Conservation (phyloP, 2,797 vertebrate genomes). For the Cuniculus paca region DNA sequence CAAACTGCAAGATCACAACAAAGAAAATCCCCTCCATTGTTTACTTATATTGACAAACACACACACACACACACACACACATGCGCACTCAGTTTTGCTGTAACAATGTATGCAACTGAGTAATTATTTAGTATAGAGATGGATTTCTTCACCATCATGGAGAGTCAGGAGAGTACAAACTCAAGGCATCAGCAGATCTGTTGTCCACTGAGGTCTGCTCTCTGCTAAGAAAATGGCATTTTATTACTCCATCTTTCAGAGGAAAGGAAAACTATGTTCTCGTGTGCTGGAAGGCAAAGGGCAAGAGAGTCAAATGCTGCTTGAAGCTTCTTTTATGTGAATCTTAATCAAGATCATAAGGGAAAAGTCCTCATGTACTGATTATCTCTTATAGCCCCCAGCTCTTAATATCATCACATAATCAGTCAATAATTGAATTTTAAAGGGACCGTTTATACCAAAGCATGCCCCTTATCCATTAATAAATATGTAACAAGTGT, state of each 20-base stretch:
- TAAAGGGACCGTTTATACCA: not conserved
- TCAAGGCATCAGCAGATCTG: not conserved
- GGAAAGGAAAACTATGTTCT: not conserved
- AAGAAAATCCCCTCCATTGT: not conserved
- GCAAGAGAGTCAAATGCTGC: not conserved
- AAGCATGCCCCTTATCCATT: accelerated
- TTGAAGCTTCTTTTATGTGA: not conserved
- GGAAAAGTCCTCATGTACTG: not conserved
- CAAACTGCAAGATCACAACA: not conserved
- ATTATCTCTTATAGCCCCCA: not conserved
- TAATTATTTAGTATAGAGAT: not conserved
- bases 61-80: not conserved
- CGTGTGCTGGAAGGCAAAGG: not conserved
- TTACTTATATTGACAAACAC: not conserved
- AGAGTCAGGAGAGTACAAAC: not conserved
- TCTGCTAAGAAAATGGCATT: not conserved
- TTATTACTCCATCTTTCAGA: not conserved
- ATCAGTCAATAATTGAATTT: not conserved
- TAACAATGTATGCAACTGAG: not conserved
- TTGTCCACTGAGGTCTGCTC: not conserved
- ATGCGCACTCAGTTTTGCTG: not conserved
- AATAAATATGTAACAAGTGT: not conserved
- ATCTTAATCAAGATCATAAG: not conserved
- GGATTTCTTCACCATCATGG: not conserved
- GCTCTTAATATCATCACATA: too few relatives aligned